A percentile compares a stretch with the other conserved stretches of the same genome.
These are phyloP conservation scores for Phasianus colchicus DNA, from an alignment of 2,113 vertebrate species.

Conservation along the genomic window DNA sequence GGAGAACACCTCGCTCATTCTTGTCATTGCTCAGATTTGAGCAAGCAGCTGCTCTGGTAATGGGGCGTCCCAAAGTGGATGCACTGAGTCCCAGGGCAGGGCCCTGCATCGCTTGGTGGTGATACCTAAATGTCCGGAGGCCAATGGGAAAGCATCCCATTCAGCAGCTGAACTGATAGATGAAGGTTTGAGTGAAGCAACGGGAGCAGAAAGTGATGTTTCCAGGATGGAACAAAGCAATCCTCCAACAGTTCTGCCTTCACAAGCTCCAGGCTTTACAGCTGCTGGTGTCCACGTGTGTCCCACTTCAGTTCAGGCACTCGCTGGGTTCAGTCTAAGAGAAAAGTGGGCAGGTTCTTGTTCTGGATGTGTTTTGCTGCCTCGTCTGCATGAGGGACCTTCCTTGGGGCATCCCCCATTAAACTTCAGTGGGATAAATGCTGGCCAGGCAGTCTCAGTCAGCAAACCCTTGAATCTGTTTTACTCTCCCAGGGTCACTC, in stretches of 20 bases:
- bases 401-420: background rate
- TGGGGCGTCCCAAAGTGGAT: background rate
- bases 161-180: background rate
- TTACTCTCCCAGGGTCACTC: background rate
- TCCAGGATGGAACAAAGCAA: background rate
- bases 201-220: background rate
- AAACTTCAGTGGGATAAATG: background rate
- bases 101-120: background rate
- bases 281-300: rapidly evolving
- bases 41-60: background rate
- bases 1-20: background rate
- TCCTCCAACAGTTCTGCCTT: background rate
- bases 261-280: background rate
- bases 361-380: background rate
- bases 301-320: background rate
- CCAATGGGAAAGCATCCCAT: background rate
- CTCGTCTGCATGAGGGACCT: background rate
- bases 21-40: background rate
- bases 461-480: background rate
- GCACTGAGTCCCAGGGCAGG: background rate
- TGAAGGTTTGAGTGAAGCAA: background rate
- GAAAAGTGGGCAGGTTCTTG: background rate
- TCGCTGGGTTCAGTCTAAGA: background rate
- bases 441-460: background rate
- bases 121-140: background rate